Evolutionary conservation across 53 echinoderm and acorn worm genomes (phyloP).

Genomic region (Arbacia lixula): DNA sequence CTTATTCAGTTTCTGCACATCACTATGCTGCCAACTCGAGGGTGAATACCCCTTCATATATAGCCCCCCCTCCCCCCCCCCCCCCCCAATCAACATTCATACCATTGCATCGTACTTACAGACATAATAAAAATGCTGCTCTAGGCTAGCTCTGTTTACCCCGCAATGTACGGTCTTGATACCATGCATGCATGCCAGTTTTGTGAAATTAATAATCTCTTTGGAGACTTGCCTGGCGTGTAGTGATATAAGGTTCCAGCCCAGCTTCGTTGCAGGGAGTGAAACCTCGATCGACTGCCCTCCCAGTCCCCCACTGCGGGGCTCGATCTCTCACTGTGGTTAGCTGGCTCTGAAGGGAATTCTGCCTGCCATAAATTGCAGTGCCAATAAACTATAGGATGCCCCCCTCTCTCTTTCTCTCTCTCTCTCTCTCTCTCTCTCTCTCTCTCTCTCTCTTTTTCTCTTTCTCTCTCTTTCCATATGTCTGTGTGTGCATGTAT

Average conservation of each 20-base stretch:
- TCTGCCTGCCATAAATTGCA: too few species aligned
- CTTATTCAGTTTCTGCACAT: neutral
- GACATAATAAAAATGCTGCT: conserved; percentile 44
- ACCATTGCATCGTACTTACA: too few species aligned
- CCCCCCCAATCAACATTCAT: too few species aligned
- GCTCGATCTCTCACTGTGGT: neutral
- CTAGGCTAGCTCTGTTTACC: too few species aligned
- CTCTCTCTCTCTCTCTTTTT: too few species aligned
- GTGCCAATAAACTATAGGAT: too few species aligned
- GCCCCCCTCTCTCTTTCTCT: neutral
- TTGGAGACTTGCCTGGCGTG: conserved; percentile 40
- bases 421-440: conserved; percentile 10
- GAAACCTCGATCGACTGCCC: conserved; percentile 25
- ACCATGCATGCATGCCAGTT: neutral
- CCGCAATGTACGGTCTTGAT: neutral
- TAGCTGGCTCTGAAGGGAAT: neutral
- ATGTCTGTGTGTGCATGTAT: too few species aligned
- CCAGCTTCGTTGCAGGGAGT: too few species aligned
- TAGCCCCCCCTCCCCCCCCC: too few species aligned
- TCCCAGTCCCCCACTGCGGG: neutral
- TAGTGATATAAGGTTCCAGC: conserved; percentile 17
- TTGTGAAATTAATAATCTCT: conserved; percentile 32
- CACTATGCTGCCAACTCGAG: conserved; percentile 25
- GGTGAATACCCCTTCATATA: conserved; percentile 12
- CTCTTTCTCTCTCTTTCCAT: too few species aligned